Percentiles rank a stretch among this genome's conserved stretches.
Conservation (phyloP, 2,888 invertebrate species). For the Ametastegia equiseti region DNA sequence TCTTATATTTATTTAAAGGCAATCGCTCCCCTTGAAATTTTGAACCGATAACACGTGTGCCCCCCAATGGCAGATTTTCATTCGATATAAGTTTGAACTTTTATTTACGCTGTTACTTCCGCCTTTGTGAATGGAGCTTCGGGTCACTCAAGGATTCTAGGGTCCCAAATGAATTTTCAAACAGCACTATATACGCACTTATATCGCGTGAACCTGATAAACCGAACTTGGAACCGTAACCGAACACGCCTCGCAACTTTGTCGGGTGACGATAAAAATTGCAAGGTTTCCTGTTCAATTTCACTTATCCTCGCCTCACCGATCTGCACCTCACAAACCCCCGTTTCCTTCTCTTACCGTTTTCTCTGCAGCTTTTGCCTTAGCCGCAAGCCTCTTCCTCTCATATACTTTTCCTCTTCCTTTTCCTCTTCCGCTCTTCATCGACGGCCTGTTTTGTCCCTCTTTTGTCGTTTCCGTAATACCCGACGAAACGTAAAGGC, state of each 20-base stretch:
- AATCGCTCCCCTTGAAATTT: background rate
- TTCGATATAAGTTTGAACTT: slow-evolving; percentile 23
- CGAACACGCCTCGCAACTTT: slow-evolving; percentile 44
- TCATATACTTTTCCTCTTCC: background rate
- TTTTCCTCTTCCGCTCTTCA: background rate
- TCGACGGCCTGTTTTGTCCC: slow-evolving; percentile 14
- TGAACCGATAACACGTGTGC: background rate
- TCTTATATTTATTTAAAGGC: slow-evolving; percentile 6
- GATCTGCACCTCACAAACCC: slow-evolving; percentile 18
- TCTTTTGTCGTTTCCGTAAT: slow-evolving; percentile 10
- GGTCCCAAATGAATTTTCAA: slow-evolving; percentile 14
- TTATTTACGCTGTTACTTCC: slow-evolving; percentile 21
- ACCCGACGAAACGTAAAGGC: background rate
- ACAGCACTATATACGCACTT: background rate
- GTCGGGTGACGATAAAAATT: slow-evolving; percentile 47
- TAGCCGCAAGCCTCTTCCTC: background rate
- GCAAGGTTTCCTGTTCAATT: slow-evolving; percentile 46
- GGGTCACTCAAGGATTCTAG: slow-evolving; percentile 13
- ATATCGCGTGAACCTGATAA: slow-evolving; percentile 3
- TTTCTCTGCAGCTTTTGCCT: background rate
- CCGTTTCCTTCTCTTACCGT: background rate
- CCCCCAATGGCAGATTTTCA: background rate
- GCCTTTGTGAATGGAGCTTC: slow-evolving; percentile 18
- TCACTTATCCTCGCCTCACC: slow-evolving; percentile 41
- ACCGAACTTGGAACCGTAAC: slow-evolving; percentile 41